A percentile compares a stretch with the other conserved stretches of the same genome.
Conservation (phyloP, 2,113 vertebrate genomes). For the Crotophaga sulcirostris region DNA sequence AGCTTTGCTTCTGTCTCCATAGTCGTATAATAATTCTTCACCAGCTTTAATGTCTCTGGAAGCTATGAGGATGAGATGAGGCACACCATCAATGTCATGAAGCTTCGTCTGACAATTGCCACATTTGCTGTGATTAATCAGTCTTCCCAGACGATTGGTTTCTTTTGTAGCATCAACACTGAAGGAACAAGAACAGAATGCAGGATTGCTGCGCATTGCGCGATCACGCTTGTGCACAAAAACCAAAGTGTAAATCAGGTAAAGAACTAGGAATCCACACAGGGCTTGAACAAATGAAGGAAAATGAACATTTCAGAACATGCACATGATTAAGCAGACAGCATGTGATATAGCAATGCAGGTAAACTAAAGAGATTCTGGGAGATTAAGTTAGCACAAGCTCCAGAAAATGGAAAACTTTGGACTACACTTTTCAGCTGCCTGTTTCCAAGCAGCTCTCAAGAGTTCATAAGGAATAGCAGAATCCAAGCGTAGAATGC, state of each 20-base stretch:
- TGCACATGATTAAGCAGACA: neutral
- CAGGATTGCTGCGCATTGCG: neutral
- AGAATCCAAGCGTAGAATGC: neutral
- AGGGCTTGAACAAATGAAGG: neutral
- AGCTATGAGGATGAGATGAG: conserved; percentile 93
- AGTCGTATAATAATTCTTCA: conserved; percentile 95
- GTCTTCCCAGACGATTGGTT: conserved; percentile 85
- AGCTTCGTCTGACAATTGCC: conserved; percentile 95
- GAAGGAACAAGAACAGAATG: neutral
- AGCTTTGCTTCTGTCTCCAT: conserved; percentile 91
- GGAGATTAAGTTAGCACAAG: neutral
- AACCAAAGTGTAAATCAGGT: neutral
- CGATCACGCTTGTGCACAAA: neutral
- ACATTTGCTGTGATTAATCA: conserved; percentile 94
- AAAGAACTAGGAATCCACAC: neutral
- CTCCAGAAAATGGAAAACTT: neutral
- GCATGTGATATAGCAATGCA: neutral
- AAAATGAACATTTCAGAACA: neutral
- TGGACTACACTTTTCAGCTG: neutral
- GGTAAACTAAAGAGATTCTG: neutral
- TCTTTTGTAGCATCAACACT: conserved; percentile 94
- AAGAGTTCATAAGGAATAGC: neutral
- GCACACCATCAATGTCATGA: conserved; percentile 86
- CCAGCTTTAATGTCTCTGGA: conserved; percentile 86
- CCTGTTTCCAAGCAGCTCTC: neutral